These are phyloP conservation scores for Onychostoma macrolepis DNA, from an alignment of 2,113 vertebrate species.

Conservation along the genomic window DNA sequence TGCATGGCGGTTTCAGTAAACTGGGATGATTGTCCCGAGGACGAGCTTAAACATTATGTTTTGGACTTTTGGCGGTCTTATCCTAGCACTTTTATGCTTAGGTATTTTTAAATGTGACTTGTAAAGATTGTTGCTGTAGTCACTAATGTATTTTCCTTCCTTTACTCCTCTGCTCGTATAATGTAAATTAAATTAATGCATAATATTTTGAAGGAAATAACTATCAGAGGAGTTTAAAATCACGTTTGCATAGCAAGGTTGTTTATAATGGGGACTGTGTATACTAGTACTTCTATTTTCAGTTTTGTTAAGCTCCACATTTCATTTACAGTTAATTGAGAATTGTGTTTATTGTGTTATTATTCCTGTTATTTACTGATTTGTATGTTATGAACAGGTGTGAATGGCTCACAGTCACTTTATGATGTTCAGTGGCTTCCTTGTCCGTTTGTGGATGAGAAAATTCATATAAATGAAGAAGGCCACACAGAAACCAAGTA, in stretches of 20 bases:
- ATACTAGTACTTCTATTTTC: background rate
- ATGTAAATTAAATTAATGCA: background rate
- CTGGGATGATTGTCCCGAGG: background rate
- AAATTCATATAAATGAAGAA: background rate
- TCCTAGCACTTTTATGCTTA: slow-evolving; percentile 34
- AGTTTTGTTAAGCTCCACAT: background rate
- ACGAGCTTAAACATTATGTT: slow-evolving; percentile 29
- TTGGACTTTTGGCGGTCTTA: slow-evolving; percentile 31
- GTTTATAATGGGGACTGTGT: background rate
- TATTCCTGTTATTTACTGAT: background rate
- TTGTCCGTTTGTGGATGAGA: slow-evolving; percentile 74
- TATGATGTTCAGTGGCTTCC: slow-evolving; percentile 67
- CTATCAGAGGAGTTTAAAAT: background rate
- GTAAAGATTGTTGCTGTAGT: background rate
- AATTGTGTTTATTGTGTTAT: background rate
- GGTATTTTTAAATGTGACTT: slow-evolving; percentile 12
- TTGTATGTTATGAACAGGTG: slow-evolving; percentile 51
- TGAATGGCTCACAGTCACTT: slow-evolving; percentile 53
- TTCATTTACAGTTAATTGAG: background rate
- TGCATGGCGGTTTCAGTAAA: background rate
- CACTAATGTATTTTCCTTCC: background rate
- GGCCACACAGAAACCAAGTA: slow-evolving; percentile 56
- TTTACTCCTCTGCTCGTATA: background rate
- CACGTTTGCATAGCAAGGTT: background rate
- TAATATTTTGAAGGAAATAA: background rate